phyloP scores from a whole-genome alignment of 2,797 vertebrate genomes.

The Triplophysa yarkandensis region DNA sequence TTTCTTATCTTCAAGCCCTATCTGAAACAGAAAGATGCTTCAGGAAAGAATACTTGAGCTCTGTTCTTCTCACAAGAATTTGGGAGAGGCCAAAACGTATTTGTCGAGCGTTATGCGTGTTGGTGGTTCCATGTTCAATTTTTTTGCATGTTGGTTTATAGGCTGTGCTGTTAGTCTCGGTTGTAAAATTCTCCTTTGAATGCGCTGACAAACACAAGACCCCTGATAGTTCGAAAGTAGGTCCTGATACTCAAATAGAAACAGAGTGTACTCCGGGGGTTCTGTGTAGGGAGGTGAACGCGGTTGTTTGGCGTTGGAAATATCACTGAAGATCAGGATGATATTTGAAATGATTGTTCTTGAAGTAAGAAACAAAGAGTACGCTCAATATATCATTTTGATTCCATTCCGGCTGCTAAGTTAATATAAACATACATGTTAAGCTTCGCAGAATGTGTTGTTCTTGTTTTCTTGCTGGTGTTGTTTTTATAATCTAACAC shows the following conservation, averaged over 20 bases:
- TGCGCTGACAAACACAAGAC: conserved; percentile 66
- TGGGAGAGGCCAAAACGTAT: background rate
- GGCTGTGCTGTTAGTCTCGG: conserved; percentile 25
- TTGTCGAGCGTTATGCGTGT: conserved; percentile 2
- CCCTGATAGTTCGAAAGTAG: conserved; percentile 66
- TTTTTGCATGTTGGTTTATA: conserved; percentile 17
- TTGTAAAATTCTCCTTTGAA: conserved; percentile 64
- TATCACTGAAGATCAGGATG: conserved; percentile 61
- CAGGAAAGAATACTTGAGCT: conserved; percentile 11
- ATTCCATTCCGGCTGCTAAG: background rate
- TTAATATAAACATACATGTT: background rate
- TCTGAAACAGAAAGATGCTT: conserved; percentile 26
- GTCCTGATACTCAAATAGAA: conserved; percentile 74
- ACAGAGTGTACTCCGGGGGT: conserved; percentile 66
- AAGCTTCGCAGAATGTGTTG: background rate
- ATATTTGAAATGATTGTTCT: conserved; percentile 75
- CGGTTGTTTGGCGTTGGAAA: conserved; percentile 60
- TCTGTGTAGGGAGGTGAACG: conserved; percentile 64
- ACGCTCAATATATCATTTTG: background rate
- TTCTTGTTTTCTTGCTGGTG: background rate
- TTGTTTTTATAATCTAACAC: background rate
- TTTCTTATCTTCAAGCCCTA: conserved; percentile 43
- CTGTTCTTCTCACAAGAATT: conserved; percentile 15
- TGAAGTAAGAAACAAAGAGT: conserved; percentile 49
- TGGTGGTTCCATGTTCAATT: background rate